Conservation (phyloP, 2,113 vertebrate species). For the Larimichthys polyactis region DNA sequence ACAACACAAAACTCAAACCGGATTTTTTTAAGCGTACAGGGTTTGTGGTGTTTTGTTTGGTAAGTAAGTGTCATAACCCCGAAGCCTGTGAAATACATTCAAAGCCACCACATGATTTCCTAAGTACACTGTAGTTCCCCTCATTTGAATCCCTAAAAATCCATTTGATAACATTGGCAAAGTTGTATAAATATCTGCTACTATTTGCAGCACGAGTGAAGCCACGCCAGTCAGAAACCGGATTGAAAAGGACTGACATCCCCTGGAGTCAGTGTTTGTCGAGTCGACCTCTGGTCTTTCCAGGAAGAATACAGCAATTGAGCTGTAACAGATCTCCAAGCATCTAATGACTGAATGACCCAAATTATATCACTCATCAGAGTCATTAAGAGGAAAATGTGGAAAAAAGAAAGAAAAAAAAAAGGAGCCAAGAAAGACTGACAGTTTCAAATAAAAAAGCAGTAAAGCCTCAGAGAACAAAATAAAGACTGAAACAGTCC, state of each 20-base stretch:
- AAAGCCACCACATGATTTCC: slow-evolving; percentile 19
- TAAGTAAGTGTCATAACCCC: not conserved
- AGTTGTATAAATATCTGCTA: slow-evolving; percentile 42
- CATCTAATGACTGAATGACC: slow-evolving; percentile 24
- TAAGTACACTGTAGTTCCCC: slow-evolving; percentile 18
- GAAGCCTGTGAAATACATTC: slow-evolving; percentile 23
- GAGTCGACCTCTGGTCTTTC: slow-evolving; percentile 31
- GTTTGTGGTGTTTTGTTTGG: slow-evolving; percentile 27
- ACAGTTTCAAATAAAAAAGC: slow-evolving; percentile 55
- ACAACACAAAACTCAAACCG: not conserved
- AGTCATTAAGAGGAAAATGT: not conserved
- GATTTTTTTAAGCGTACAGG: not conserved
- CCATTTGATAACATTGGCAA: slow-evolving; percentile 12
- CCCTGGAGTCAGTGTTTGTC: slow-evolving; percentile 12
- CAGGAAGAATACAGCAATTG: slow-evolving; percentile 23
- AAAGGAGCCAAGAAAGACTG: slow-evolving; percentile 25
- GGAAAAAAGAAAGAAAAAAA: slow-evolving; percentile 15
- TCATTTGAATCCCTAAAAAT: slow-evolving; percentile 25
- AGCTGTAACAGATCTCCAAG: slow-evolving; percentile 21
- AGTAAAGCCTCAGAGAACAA: slow-evolving; percentile 54
- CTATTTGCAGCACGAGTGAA: slow-evolving; percentile 28
- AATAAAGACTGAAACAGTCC: slow-evolving; percentile 54
- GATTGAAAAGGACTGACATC: slow-evolving; percentile 19
- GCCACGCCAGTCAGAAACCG: slow-evolving; percentile 20
- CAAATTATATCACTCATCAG: slow-evolving; percentile 12